Base-by-base conservation (phyloP, 2,888 invertebrate genomes). In the Chalcosyrphus nemorum region DNA sequence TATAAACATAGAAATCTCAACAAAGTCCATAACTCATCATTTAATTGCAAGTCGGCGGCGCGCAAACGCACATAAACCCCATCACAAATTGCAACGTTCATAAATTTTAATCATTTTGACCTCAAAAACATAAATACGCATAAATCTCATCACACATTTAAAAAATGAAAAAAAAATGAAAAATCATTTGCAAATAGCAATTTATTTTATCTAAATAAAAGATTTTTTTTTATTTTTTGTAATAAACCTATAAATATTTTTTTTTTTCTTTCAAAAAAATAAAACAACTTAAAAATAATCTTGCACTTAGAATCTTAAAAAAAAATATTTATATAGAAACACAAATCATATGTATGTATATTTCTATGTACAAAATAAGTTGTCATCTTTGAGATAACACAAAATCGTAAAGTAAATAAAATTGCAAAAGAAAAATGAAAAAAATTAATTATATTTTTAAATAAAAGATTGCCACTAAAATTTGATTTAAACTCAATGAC, bases 381-480 rank as follows among this genome's bases (percentile, higher is more conserved):
- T n/a, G n/a, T 54, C 45, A 84, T 80, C 84, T 84, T 80, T 70
- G 27, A 84, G 84, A 84, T 47, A 75, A 80, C 68, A 65, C 24
- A 38, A 38, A 35, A 65, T 43, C 63, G 57, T 68, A 35, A 47
- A 52, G 27, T 57, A 50, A 72, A 81, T 13, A 50, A 61, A 17
- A 82, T 77, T 74, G 78, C 71, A 61, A 70, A 68, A 19, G n/a
- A 50, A 45, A 61, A 68, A 38, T 15, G 21, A 76, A 65, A 66
- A 63, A 63, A 63, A 21, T 87, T 87, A 87, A 87, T 87, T 50
- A 15, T 63, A 81, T 88, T 87, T 87, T 87, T 87, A 88, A 88
- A 84, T 86, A 88, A 89, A 88, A 86, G 88, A 90, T 90, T 90
- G 91, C 91, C 89, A 90, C 81, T 81, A 86, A 81, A 68, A 57